These are phyloP conservation scores for Tylochromis polylepis DNA, from an alignment of 2,113 vertebrate species.

Conservation along the genomic window DNA sequence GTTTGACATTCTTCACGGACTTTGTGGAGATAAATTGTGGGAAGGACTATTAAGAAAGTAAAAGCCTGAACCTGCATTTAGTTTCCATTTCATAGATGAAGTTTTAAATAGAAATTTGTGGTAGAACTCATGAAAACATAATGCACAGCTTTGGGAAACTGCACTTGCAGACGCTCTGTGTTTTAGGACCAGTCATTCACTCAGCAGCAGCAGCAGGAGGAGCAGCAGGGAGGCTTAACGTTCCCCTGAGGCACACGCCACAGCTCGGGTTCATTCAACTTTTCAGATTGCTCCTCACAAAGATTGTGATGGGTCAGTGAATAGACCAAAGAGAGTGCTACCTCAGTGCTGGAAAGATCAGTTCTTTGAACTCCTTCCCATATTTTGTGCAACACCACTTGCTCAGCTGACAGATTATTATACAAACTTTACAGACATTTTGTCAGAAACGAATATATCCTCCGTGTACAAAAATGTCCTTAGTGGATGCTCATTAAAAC, in stretches of 20 bases:
- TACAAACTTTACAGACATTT: background rate
- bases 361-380: background rate
- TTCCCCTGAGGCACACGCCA: background rate
- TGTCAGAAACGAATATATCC: background rate
- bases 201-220: background rate
- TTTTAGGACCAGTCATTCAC: background rate
- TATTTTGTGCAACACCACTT: background rate
- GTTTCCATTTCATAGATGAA: background rate
- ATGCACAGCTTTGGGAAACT: background rate
- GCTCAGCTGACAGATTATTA: background rate
- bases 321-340: background rate
- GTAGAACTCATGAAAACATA: background rate
- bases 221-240: background rate
- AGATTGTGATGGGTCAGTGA: background rate
- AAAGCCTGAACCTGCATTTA: background rate
- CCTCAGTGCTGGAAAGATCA: background rate
- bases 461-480: background rate
- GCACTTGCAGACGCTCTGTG: background rate
- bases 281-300: constrained; percentile 22
- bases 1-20: background rate
- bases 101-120: background rate
- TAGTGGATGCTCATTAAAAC: background rate
- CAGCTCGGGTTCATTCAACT: constrained; percentile 21
- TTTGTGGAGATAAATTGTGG: constrained; percentile 3
- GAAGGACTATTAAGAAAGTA: background rate